Evolutionary conservation across 2,113 vertebrate genomes (phyloP).

Genomic region (Grammomys dolichurus): DNA sequence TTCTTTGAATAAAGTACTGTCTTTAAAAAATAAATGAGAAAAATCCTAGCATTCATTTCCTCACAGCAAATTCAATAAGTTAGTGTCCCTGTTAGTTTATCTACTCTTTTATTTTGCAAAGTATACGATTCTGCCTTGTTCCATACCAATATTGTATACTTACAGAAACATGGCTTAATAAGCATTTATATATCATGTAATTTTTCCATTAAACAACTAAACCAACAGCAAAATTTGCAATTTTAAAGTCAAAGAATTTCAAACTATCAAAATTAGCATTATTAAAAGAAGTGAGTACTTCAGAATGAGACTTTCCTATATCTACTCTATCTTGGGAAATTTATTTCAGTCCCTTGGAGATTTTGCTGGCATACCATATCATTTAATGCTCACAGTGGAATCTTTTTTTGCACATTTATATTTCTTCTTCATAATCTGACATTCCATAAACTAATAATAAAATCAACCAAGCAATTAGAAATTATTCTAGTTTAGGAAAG

Average conservation of each 20-base stretch:
- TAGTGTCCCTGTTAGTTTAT: constrained; percentile 4
- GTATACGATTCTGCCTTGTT: neutral
- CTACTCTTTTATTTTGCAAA: neutral
- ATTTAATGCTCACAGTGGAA: neutral
- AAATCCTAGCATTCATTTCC: neutral
- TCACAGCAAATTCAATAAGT: neutral
- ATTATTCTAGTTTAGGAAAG: neutral
- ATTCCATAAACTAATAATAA: neutral
- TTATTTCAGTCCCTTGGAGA: neutral
- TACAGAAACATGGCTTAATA: neutral
- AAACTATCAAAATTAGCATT: neutral
- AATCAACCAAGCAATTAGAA: neutral
- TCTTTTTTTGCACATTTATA: neutral
- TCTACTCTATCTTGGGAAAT: neutral
- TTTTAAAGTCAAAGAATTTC: neutral
- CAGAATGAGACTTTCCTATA: neutral
- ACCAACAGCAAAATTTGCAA: constrained; percentile 1
- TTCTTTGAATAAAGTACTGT: neutral
- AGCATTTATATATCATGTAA: neutral
- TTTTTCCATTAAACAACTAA: constrained; percentile 13
- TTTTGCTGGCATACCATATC: neutral
- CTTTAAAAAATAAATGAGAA: constrained; percentile 46
- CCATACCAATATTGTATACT: neutral
- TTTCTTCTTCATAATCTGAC: constrained; percentile 21
- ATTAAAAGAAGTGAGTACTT: neutral